Percentiles rank a stretch among this genome's conserved stretches.
These are phyloP conservation scores for Andrena bucephala DNA, from an alignment of 2,888 invertebrate genomes.

Conservation along the genomic window DNA sequence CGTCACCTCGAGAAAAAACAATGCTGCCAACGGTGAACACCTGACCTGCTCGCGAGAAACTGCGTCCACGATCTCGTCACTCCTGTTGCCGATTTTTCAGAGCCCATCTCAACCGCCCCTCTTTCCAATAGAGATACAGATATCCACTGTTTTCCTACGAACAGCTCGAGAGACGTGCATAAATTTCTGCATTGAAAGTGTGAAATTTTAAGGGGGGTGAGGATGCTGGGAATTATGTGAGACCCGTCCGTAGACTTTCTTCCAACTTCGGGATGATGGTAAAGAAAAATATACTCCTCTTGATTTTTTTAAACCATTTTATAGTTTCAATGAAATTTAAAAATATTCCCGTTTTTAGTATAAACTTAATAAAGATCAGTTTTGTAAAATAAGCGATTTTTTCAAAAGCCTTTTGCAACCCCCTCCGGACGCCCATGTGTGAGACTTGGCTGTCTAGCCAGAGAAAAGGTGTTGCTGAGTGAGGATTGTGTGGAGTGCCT, in stretches of 20 bases:
- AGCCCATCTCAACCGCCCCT: background rate
- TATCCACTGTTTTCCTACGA: background rate
- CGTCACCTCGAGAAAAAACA: conserved; percentile 63
- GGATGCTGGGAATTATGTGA: background rate
- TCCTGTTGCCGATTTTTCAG: conserved; percentile 62
- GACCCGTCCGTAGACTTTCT: too few relatives aligned
- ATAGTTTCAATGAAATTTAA: too few relatives aligned
- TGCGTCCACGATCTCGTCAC: conserved; percentile 55
- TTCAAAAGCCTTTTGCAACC: too few relatives aligned
- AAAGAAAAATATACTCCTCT: too few relatives aligned
- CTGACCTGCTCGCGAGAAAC: conserved; percentile 57
- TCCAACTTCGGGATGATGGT: too few relatives aligned
- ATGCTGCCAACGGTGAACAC: conserved; percentile 58
- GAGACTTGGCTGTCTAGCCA: background rate
- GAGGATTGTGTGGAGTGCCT: background rate
- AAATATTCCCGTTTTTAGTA: too few relatives aligned
- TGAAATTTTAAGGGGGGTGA: background rate
- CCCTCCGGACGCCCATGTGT: too few relatives aligned
- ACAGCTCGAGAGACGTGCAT: background rate
- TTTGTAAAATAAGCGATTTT: too few relatives aligned
- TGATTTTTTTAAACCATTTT: too few relatives aligned
- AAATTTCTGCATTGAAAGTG: background rate
- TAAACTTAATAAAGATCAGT: too few relatives aligned
- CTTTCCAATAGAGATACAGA: conserved; percentile 25
- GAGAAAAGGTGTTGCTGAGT: background rate